Base-by-base conservation (phyloP, 2,113 vertebrate genomes). In the Lasiurus cinereus region DNA sequence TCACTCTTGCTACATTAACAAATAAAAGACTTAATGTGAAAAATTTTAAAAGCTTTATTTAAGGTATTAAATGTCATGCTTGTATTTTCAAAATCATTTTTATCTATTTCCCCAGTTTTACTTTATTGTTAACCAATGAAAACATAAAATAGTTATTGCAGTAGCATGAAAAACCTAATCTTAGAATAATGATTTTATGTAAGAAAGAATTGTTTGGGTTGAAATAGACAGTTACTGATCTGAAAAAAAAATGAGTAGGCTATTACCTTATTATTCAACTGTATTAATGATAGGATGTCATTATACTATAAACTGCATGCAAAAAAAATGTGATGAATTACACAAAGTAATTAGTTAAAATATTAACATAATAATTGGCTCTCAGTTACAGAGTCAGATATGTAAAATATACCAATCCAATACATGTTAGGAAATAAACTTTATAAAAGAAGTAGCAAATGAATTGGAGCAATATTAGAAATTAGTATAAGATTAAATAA, bases 31-130 rank as follows among this genome's bases (percentile, higher is more conserved):
- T 84, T 79, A 56, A 56, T 36, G 19, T 67, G 2, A 73, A 73
- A 69, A 54, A n/a, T 43, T 43, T 56, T 88, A 83, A 69, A 88
- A 86, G 15, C 22, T 79, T 69, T 72, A 79, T 88, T 59, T 72
- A 29, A 79, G 84, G 3, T 8, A 84, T 67, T 36, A 92, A 43
- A 89, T 46, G 6, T 31, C 36, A 66, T 84, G 8, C 11, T 87
- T 82, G 5, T 83, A 79, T 79, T 96, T 79, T 83, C 31, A 74
- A 46, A 90, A 94, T 74, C 0, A 76, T 54, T 93, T 96, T 83
- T 3, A 74, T 91, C 39, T 56, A 36, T 46, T 70, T 12, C 8
- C 5, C 21, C n/a, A 87, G 54, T 83, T 10, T 92, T 88, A 76
- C 12, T 50, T 79, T 95, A 48, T 64, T 77, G 3, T 21, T 77